Conservation (phyloP, 2,113 vertebrate species). For the pig (Sus scrofa) region DNA sequence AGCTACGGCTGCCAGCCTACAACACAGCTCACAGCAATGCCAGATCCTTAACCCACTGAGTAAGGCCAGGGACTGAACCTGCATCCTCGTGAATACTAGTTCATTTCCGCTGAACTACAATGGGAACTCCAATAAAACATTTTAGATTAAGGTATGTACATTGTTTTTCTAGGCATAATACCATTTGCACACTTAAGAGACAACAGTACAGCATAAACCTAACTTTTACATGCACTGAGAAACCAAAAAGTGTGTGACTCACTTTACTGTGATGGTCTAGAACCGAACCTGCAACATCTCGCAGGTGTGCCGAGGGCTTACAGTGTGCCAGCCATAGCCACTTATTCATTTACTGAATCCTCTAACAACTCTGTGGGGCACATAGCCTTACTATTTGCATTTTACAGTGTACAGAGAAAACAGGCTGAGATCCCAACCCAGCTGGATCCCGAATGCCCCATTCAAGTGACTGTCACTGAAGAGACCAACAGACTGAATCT, state of each 20-base stretch:
- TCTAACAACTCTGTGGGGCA: not conserved
- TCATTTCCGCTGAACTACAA: no score
- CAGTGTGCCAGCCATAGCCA: not conserved
- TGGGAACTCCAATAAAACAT: not conserved
- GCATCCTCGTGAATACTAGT: no score
- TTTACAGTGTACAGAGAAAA: not conserved
- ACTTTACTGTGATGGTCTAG: not conserved
- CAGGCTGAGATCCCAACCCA: not conserved
- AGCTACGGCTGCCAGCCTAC: no score
- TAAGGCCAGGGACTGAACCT: no score
- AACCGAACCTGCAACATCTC: not conserved
- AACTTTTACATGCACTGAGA: not conserved
- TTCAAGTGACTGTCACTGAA: not conserved
- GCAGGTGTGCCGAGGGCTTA: not conserved
- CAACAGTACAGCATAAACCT: not conserved
- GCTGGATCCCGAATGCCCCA: not conserved
- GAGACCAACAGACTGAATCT: not conserved
- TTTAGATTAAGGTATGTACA: not conserved
- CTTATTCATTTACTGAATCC: not conserved
- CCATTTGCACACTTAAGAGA: not conserved
- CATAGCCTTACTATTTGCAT: not conserved
- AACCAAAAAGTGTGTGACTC: not conserved
- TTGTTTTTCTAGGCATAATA: not conserved
- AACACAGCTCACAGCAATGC: no score
- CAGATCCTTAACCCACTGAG: no score